phyloP scores from a whole-genome alignment of 1,140 invertebrate genomes.

The Platorchestia sp. region DNA sequence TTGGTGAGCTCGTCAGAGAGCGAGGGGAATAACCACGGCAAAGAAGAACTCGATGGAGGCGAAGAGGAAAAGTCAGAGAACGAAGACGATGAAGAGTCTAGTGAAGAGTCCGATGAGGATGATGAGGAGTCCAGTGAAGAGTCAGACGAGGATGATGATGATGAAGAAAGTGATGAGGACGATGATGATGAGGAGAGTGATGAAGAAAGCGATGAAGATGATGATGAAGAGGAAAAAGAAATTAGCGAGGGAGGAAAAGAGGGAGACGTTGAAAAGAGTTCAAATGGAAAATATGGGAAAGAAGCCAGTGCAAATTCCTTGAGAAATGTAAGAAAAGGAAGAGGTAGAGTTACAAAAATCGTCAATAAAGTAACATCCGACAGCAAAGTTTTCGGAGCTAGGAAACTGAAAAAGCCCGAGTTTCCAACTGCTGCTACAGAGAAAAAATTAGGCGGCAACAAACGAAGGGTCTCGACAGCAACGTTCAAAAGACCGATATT shows the following conservation, averaged over 20 bases:
- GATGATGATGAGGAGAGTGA: constrained; percentile 37
- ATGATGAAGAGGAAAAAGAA: not conserved
- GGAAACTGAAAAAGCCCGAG: not conserved
- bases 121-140: not conserved
- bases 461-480: not conserved
- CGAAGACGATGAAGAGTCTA: not conserved
- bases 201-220: constrained; percentile 56
- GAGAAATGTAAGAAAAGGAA: not conserved
- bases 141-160: constrained; percentile 6
- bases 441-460: constrained; percentile 4
- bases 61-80: constrained; percentile 42
- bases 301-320: not conserved
- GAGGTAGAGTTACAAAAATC: not conserved
- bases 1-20: constrained; percentile 27
- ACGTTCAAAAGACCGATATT: constrained; percentile 48
- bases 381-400: not conserved
- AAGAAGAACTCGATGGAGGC: constrained; percentile 36
- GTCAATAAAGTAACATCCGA: not conserved
- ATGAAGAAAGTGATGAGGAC: constrained; percentile 54
- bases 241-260: not conserved
- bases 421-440: not conserved
- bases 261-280: not conserved
- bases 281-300: not conserved
- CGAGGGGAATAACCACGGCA: constrained; percentile 27
- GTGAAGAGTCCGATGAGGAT: constrained; percentile 50